A percentile compares a stretch with the other conserved stretches of the same genome.
Evolutionary conservation across 2,797 vertebrate genomes (phyloP).

Genomic region (Darevskia nairensis): DNA sequence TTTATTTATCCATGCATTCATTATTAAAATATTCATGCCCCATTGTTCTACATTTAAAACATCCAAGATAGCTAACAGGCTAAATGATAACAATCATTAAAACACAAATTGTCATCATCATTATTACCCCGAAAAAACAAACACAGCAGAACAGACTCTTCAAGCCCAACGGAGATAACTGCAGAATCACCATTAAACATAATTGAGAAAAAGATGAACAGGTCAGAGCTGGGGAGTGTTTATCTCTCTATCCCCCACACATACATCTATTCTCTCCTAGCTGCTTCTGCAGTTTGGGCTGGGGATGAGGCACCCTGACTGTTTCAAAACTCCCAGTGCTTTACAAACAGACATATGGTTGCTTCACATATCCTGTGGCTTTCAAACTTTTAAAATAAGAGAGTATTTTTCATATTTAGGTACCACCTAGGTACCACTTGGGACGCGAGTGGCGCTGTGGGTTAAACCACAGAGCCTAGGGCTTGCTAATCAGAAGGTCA

Average conservation of each 20-base stretch:
- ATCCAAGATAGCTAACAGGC: neutral
- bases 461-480: no score
- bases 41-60: neutral
- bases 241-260: rapidly evolving
- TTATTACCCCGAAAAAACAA: neutral
- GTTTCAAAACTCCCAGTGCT: neutral
- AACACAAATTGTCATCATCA: neutral
- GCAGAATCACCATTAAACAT: neutral
- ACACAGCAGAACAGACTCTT: neutral
- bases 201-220: neutral
- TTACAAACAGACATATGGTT: neutral
- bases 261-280: neutral
- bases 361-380: neutral
- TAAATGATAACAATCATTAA: neutral
- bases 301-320: neutral
- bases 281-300: neutral
- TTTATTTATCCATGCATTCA: neutral
- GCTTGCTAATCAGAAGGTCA: no score
- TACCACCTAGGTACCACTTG: no score
- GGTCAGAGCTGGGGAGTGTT: neutral
- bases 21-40: neutral
- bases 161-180: neutral
- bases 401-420: neutral
- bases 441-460: no score
- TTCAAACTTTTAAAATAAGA: neutral